These are phyloP conservation scores for Drosophila virilis DNA, from an alignment of 1,140 invertebrate species.

Conservation along the genomic window DNA sequence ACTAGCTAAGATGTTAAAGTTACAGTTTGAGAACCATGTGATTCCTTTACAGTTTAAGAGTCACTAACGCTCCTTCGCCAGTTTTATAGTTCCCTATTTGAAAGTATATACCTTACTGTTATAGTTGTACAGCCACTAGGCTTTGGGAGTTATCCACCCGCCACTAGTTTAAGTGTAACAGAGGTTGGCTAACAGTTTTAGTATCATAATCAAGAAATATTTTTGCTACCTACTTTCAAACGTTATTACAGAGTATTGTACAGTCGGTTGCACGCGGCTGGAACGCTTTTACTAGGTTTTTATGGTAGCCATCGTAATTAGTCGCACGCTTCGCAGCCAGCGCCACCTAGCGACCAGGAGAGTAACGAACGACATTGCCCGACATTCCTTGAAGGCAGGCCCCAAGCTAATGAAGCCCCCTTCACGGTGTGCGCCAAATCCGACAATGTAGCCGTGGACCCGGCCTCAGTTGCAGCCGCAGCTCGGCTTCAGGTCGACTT, in stretches of 20 bases:
- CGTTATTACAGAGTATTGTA: neutral
- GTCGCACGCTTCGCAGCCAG: slow-evolving; percentile 60
- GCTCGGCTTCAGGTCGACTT: slow-evolving; percentile 29
- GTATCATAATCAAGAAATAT: too few species aligned
- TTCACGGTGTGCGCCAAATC: slow-evolving; percentile 26
- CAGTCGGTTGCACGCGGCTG: neutral
- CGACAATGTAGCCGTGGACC: slow-evolving; percentile 35
- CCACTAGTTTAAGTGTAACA: too few species aligned
- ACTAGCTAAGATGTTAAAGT: too few species aligned
- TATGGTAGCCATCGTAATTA: slow-evolving; percentile 61
- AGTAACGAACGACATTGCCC: slow-evolving; percentile 82
- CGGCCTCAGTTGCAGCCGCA: neutral
- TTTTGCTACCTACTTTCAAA: too few species aligned
- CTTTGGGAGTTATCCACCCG: too few species aligned
- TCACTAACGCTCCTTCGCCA: too few species aligned
- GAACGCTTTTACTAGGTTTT: neutral
- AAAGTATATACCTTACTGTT: too few species aligned
- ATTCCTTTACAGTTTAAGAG: too few species aligned
- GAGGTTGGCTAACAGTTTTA: too few species aligned
- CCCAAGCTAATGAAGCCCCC: slow-evolving; percentile 63
- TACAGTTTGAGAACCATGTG: too few species aligned
- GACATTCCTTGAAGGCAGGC: slow-evolving; percentile 58
- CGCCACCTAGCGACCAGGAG: slow-evolving; percentile 63
- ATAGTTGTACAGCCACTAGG: too few species aligned
- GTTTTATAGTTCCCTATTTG: too few species aligned